Percentiles rank a stretch among this genome's conserved stretches.
Evolutionary conservation across 2,797 vertebrate species (phyloP).

Genomic region (Pseudochaenichthys georgianus): DNA sequence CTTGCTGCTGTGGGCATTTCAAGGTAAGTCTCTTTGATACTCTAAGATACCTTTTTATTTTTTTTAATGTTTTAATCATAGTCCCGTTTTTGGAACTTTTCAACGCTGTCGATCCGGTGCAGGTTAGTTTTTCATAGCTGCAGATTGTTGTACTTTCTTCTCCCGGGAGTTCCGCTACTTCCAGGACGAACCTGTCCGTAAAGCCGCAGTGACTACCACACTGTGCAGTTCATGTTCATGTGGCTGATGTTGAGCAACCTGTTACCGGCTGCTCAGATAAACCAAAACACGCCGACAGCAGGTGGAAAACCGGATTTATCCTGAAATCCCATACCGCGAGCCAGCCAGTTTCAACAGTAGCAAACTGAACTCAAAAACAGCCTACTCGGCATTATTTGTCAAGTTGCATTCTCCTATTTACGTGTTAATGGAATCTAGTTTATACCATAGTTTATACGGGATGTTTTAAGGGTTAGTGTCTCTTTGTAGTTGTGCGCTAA

Average conservation of each 20-base stretch:
- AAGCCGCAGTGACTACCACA: neutral
- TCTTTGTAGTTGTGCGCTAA: conserved; percentile 27
- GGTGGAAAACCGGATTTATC: conserved; percentile 24
- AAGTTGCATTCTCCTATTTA: neutral
- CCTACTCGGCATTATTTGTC: no score
- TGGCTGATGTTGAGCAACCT: conserved; percentile 1
- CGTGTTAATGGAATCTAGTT: no score
- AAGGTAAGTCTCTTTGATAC: conserved; percentile 68
- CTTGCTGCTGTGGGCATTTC: conserved; percentile 77
- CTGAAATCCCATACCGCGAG: neutral
- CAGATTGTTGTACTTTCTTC: conserved; percentile 12
- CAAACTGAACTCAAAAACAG: neutral
- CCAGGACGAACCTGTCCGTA: conserved; percentile 26
- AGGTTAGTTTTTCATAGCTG: conserved; percentile 14
- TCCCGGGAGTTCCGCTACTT: conserved; percentile 9
- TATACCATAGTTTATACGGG: neutral
- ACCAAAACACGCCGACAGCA: neutral
- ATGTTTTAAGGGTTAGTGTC: conserved; percentile 33
- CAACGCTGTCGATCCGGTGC: neutral
- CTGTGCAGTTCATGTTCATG: neutral
- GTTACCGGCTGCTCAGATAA: neutral
- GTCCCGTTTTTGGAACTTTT: conserved; percentile 18
- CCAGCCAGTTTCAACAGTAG: neutral
- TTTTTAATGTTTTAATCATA: fast-evolving
- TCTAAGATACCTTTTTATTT: neutral